Evolutionary conservation across 1,140 invertebrate species (phyloP).

Genomic region (Schlechtendalia chinensis): DNA sequence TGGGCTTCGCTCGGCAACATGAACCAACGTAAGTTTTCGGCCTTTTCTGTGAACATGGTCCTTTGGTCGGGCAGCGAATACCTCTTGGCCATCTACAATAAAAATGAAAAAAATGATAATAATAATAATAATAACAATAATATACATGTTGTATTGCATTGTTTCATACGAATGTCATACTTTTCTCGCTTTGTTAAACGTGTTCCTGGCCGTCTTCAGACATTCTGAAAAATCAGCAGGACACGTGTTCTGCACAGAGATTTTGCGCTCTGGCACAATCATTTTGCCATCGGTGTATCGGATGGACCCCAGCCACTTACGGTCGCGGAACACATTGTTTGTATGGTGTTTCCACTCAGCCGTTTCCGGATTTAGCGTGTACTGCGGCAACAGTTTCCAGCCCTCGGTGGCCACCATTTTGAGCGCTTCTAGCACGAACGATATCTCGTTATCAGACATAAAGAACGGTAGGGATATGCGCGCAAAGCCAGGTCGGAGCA

Average conservation of each 20-base stretch:
- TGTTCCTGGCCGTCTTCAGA: constrained; percentile 72
- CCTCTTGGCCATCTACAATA: constrained; percentile 65
- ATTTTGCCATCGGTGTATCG: constrained; percentile 75
- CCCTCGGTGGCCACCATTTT: constrained; percentile 84
- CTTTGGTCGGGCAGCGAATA: constrained; percentile 72
- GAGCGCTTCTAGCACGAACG: constrained; percentile 80
- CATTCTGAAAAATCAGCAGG: constrained; percentile 73
- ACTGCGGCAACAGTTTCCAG: constrained; percentile 86
- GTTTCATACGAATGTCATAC: constrained; percentile 54
- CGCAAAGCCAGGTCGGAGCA: constrained; percentile 82
- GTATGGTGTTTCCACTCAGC: constrained; percentile 86
- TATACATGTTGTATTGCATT: neutral
- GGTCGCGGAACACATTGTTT: constrained; percentile 68
- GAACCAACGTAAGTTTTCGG: constrained; percentile 78
- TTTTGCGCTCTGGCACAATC: constrained; percentile 66
- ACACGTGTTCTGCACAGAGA: constrained; percentile 68
- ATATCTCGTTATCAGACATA: constrained; percentile 73
- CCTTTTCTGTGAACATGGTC: constrained; percentile 66
- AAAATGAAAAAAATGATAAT: constrained; percentile 40
- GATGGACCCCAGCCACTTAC: constrained; percentile 79
- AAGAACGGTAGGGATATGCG: constrained; percentile 84
- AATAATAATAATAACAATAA: neutral
- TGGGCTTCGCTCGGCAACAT: constrained; percentile 77
- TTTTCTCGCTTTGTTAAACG: constrained; percentile 75
- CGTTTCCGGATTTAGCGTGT: constrained; percentile 79